A percentile compares a stretch with the other conserved stretches of the same genome.
These are phyloP conservation scores for Notocelia uddmanniana DNA, from an alignment of 2,888 invertebrate species.

Conservation along the genomic window DNA sequence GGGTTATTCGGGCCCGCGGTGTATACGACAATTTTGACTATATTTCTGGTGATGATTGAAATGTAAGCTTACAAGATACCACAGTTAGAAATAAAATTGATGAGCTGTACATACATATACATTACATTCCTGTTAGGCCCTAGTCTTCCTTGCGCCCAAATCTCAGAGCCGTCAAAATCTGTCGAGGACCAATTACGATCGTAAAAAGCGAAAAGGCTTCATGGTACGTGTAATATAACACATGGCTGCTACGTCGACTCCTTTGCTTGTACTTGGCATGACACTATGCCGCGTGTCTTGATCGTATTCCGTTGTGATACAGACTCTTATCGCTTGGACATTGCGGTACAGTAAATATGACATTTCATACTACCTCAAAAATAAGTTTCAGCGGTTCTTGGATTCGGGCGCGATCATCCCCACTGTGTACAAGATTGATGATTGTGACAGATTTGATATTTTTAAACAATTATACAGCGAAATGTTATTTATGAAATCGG, in stretches of 20 bases:
- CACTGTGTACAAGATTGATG: conserved; percentile 34
- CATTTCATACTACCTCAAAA: background rate
- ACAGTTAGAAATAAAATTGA: background rate
- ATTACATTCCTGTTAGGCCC: conserved; percentile 35
- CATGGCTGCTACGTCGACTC: no score
- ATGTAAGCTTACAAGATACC: background rate
- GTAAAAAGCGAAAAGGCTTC: background rate
- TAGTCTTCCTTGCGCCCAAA: conserved; percentile 29
- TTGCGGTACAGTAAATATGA: no score
- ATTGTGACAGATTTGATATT: conserved; percentile 44
- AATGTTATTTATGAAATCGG: conserved; percentile 41
- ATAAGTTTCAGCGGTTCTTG: background rate
- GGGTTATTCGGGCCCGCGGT: no score
- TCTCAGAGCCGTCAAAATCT: conserved; percentile 5
- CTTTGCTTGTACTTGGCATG: no score
- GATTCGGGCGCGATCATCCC: background rate
- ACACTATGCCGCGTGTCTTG: no score
- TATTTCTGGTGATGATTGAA: background rate
- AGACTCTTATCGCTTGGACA: no score
- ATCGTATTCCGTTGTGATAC: no score
- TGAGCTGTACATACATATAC: conserved; percentile 17
- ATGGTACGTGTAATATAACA: no score
- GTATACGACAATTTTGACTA: background rate
- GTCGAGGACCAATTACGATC: background rate
- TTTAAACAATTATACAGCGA: conserved; percentile 41